Conservation (phyloP, 2,888 invertebrate species). For the Empis stercorea region DNA sequence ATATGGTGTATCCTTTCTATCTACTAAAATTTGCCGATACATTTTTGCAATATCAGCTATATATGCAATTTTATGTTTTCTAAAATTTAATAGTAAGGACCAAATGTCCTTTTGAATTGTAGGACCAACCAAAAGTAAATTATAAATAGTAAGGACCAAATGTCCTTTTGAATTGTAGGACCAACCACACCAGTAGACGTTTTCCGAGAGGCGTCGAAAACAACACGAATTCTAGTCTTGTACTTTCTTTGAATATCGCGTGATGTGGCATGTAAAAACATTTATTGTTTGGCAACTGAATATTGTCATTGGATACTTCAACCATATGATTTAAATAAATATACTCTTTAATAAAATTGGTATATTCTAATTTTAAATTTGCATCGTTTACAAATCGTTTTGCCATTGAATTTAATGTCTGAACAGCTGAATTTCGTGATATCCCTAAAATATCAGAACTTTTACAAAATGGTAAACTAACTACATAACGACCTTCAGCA, state of each 20-base stretch:
- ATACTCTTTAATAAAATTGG: background rate
- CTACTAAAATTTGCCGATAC: conserved; percentile 17
- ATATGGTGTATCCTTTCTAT: conserved; percentile 18
- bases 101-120: background rate
- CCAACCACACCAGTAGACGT: background rate
- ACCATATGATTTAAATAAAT: background rate
- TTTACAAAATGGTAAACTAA: background rate
- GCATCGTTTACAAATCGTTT: background rate
- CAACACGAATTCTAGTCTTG: conserved; percentile 1
- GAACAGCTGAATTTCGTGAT: background rate
- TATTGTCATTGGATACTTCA: background rate
- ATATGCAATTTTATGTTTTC: background rate
- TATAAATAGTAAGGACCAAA: background rate
- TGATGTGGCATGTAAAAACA: conserved; percentile 2
- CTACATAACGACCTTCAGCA: background rate
- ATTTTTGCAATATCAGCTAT: conserved; percentile 18
- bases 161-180: background rate
- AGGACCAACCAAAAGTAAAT: background rate
- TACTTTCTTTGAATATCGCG: conserved; percentile 4
- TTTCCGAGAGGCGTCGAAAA: background rate
- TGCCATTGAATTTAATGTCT: background rate
- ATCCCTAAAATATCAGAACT: background rate
- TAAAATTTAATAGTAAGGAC: background rate
- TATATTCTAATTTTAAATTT: background rate
- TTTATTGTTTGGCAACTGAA: background rate